Conservation (phyloP, 2,797 vertebrate species). For the Carcharodon carcharias region DNA sequence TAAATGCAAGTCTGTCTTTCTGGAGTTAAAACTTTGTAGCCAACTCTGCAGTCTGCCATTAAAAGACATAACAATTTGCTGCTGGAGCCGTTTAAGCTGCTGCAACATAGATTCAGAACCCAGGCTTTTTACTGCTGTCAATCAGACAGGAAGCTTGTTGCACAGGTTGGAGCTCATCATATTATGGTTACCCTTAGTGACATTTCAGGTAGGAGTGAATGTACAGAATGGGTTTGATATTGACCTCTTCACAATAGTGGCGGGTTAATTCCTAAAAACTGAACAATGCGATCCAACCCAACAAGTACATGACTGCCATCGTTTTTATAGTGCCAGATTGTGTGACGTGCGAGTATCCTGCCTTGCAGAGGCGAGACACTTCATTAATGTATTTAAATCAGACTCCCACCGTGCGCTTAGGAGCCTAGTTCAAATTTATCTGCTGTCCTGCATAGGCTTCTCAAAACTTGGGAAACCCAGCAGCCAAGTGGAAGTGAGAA, state of each 20-base stretch:
- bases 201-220: not conserved
- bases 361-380: not conserved
- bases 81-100: not conserved
- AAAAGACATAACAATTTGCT: not conserved
- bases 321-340: not conserved
- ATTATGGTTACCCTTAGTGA: not conserved
- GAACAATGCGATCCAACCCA: not conserved
- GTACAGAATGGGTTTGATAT: not conserved
- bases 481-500: not conserved
- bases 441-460: not conserved
- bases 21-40: not conserved
- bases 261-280: not conserved
- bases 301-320: not conserved
- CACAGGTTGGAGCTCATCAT: not conserved
- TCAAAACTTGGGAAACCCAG: not conserved
- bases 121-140: not conserved
- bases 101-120: not conserved
- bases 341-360: not conserved
- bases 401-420: not conserved
- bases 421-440: not conserved
- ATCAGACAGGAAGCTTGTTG: not conserved
- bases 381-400: not conserved
- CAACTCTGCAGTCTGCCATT: not conserved
- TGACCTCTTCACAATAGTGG: not conserved
- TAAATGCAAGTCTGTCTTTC: too few species aligned